Percentiles rank a stretch among this genome's conserved stretches.
Conservation (phyloP, 2,113 vertebrate genomes). For the Thunnus maccoyii region DNA sequence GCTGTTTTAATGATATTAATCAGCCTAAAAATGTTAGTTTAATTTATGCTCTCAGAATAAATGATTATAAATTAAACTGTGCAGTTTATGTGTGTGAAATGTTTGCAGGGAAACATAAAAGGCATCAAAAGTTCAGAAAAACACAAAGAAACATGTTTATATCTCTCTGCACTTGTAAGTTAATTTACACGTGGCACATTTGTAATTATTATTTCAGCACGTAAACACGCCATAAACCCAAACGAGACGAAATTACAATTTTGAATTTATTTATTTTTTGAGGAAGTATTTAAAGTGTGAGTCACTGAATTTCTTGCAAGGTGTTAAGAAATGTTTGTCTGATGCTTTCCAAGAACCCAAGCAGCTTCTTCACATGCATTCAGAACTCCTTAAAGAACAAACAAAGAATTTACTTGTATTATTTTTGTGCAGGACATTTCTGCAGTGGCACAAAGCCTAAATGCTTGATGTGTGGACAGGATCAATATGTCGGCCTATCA, state of each 20-base stretch:
- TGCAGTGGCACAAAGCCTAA: neutral
- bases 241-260: neutral
- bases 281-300: neutral
- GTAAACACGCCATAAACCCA: neutral
- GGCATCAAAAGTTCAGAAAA: neutral
- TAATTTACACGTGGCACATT: neutral
- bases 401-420: accelerated
- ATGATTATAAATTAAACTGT: neutral
- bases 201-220: neutral
- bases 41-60: neutral
- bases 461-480: neutral
- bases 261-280: neutral
- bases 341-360: slow-evolving; percentile 1
- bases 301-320: neutral
- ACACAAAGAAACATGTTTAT: neutral
- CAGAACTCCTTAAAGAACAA: neutral
- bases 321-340: neutral
- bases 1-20: neutral
- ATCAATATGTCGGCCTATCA: slow-evolving; percentile 24
- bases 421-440: neutral
- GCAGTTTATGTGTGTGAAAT: neutral
- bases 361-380: neutral
- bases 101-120: neutral
- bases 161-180: neutral
- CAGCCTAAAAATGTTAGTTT: neutral